A percentile compares a stretch with the other conserved stretches of the same genome.
Evolutionary conservation across 2,113 vertebrate genomes (phyloP).

Genomic region (Rhadina sibilatrix): DNA sequence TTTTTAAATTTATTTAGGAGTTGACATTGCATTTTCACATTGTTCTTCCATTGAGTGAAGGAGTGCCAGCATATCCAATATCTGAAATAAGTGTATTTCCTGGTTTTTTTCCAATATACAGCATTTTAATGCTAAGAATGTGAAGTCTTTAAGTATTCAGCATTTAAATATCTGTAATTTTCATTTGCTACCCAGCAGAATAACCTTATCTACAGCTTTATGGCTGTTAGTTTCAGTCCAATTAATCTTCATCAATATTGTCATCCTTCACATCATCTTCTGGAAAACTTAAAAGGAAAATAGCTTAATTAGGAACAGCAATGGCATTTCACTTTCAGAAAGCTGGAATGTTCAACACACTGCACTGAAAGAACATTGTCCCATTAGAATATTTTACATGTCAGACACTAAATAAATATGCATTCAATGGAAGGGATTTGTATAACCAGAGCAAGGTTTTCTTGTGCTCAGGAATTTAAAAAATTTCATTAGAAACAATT

Average conservation of each 20-base stretch:
- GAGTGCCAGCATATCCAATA: background rate
- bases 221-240: conserved; percentile 19
- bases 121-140: background rate
- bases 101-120: background rate
- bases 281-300: conserved; percentile 56
- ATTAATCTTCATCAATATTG: conserved; percentile 67
- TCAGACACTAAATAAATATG: conserved; percentile 8
- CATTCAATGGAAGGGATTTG: background rate
- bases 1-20: background rate
- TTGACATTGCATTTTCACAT: background rate
- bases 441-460: background rate
- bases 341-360: background rate
- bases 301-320: conserved; percentile 52
- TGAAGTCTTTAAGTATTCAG: background rate
- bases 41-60: background rate
- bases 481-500: background rate
- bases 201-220: conserved; percentile 40
- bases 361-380: background rate
- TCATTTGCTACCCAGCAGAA: conserved; percentile 9
- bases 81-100: background rate
- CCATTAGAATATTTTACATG: conserved; percentile 25
- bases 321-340: conserved; percentile 36
- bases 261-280: conserved; percentile 40
- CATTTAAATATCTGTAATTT: conserved; percentile 17
- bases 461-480: background rate